Conservation (phyloP, 2,113 vertebrate species). For the Rissa tridactyla region DNA sequence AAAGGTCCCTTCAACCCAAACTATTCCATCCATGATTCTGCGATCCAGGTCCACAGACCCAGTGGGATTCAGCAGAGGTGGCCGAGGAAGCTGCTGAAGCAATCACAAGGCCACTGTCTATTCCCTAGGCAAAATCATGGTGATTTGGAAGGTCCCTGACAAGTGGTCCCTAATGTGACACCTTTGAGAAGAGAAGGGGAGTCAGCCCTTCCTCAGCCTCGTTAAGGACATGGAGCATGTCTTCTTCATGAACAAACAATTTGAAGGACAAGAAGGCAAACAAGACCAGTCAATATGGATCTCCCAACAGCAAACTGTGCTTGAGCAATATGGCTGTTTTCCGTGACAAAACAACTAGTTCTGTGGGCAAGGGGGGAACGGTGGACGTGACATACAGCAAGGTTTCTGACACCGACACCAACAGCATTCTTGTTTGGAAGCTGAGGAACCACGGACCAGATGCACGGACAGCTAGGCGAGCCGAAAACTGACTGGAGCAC, state of each 20-base stretch:
- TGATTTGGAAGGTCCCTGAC: not conserved
- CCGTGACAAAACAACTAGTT: not conserved
- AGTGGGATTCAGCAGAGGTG: not conserved
- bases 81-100: not conserved
- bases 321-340: not conserved
- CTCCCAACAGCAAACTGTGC: not conserved
- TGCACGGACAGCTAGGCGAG: fast-evolving
- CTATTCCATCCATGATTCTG: not conserved
- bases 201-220: not conserved
- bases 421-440: not conserved
- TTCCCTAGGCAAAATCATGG: not conserved
- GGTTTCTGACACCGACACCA: not conserved
- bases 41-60: not conserved
- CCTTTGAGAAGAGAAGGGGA: not conserved
- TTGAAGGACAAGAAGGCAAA: not conserved
- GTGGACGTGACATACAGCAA: not conserved
- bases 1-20: not conserved
- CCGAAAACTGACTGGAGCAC: not conserved
- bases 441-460: not conserved
- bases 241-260: not conserved
- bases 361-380: not conserved
- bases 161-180: not conserved
- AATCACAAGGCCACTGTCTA: fast-evolving
- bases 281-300: not conserved
- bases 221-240: not conserved